A percentile compares a stretch with the other conserved stretches of the same genome.
Conservation (phyloP, 2,113 vertebrate genomes). For the Centropus unirufus region DNA sequence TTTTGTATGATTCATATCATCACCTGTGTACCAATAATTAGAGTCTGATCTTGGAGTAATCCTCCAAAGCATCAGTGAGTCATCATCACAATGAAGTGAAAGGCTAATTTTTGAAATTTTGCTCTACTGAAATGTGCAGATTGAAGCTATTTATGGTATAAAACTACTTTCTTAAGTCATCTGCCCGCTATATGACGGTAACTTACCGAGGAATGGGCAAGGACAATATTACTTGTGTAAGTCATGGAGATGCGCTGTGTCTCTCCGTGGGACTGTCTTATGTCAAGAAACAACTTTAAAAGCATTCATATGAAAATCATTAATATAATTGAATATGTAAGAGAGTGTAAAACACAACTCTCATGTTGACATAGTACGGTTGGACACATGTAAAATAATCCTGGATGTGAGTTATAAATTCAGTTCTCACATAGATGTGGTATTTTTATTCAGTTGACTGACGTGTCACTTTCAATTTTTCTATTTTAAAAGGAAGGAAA, state of each 20-base stretch:
- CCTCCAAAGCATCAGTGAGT: not conserved
- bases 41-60: not conserved
- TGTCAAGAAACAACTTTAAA: not conserved
- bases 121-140: not conserved
- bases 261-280: not conserved
- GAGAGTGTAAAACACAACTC: not conserved
- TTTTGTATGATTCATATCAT: not conserved
- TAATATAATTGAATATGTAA: not conserved
- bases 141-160: not conserved
- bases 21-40: not conserved
- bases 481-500: not conserved
- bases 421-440: fast-evolving
- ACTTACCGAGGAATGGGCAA: not conserved
- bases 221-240: not conserved
- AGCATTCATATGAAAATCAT: not conserved
- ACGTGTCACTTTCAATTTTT: not conserved
- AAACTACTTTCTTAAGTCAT: not conserved
- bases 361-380: not conserved
- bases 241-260: not conserved
- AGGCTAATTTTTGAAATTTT: not conserved
- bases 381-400: not conserved
- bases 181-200: not conserved
- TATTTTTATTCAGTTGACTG: not conserved
- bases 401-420: not conserved
- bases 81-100: not conserved